Evolutionary conservation across 2,888 invertebrate species (phyloP).

Genomic region (Drosophila suboccidentalis): DNA sequence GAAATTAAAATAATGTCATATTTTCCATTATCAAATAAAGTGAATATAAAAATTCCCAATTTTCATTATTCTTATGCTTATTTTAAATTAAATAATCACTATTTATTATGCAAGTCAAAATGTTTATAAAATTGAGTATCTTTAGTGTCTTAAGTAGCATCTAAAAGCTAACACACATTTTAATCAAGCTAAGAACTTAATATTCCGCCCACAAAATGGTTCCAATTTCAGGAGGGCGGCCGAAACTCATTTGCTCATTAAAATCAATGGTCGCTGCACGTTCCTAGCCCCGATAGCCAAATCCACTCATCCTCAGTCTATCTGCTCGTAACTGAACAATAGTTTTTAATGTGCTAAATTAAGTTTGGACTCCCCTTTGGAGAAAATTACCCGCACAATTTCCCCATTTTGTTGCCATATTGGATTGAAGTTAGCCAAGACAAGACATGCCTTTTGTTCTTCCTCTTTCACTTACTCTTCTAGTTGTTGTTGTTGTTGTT

Average conservation of each 20-base stretch:
- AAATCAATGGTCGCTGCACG: constrained; percentile 67
- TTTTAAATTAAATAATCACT: not conserved
- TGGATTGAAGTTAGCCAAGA: constrained; percentile 59
- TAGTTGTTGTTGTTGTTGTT: not conserved
- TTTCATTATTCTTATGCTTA: not conserved
- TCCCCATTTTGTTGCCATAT: constrained; percentile 37
- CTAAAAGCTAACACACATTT: constrained; percentile 25
- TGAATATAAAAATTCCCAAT: no score
- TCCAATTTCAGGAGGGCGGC: constrained; percentile 35
- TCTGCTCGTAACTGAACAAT: constrained; percentile 54
- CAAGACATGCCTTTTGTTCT: constrained; percentile 52
- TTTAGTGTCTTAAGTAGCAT: constrained; percentile 1
- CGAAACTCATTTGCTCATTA: constrained; percentile 65
- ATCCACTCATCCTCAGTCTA: constrained; percentile 21
- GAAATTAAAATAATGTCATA: not conserved
- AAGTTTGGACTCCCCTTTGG: constrained; percentile 57
- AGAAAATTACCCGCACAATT: constrained; percentile 60
- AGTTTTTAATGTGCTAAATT: constrained; percentile 78
- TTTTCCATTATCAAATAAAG: no score
- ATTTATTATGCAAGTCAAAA: constrained; percentile 1
- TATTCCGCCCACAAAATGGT: constrained; percentile 42
- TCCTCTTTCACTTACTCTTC: constrained; percentile 5
- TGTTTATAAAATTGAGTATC: not conserved
- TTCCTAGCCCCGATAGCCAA: constrained; percentile 28
- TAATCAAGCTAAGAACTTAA: constrained; percentile 46